These are phyloP conservation scores for Conistra vaccinii DNA, from an alignment of 2,888 invertebrate genomes.

Conservation along the genomic window DNA sequence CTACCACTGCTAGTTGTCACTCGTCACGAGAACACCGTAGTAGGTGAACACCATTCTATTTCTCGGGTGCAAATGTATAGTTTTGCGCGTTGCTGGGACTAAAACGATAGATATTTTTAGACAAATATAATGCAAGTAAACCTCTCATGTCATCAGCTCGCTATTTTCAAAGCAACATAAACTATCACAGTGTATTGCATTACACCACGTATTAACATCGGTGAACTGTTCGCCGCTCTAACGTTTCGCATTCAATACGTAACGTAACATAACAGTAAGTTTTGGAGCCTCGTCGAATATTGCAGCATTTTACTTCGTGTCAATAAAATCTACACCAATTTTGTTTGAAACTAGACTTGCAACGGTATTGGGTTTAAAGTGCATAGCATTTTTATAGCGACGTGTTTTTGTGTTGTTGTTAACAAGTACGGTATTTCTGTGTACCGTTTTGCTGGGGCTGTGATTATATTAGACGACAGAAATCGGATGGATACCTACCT, in stretches of 20 bases:
- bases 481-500: not conserved
- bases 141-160: slow-evolving; percentile 1
- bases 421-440: slow-evolving; percentile 10
- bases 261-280: slow-evolving; percentile 15
- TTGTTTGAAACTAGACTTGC: slow-evolving; percentile 38
- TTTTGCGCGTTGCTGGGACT: not conserved
- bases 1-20: too few species aligned
- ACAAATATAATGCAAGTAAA: not conserved
- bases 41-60: too few species aligned
- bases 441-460: not conserved
- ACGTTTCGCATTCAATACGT: slow-evolving; percentile 25
- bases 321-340: slow-evolving; percentile 52
- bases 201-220: slow-evolving; percentile 29
- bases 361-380: slow-evolving; percentile 51
- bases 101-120: not conserved
- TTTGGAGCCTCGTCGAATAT: slow-evolving; percentile 51
- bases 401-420: slow-evolving; percentile 12
- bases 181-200: slow-evolving; percentile 13
- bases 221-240: slow-evolving; percentile 19
- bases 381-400: slow-evolving; percentile 39
- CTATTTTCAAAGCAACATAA: not conserved
- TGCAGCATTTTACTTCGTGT: slow-evolving; percentile 50
- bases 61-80: not conserved
- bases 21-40: too few species aligned
- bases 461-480: not conserved